Evolutionary conservation across 1,140 invertebrate species (phyloP).

Genomic region (Bathynomus jamesi): DNA sequence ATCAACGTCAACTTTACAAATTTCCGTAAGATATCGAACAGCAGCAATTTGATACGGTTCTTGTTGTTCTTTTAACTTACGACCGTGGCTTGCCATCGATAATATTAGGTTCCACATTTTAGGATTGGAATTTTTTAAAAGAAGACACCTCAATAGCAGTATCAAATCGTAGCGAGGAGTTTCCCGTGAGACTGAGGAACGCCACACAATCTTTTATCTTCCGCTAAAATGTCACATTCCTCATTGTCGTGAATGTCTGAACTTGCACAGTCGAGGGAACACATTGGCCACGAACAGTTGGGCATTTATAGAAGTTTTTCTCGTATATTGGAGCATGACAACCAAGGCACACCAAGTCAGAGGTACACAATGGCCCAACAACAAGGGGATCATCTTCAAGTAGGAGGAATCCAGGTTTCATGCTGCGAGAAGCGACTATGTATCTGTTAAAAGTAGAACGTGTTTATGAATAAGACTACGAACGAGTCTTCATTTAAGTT

Average conservation of each 20-base stretch:
- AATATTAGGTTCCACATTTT: constrained; percentile 18
- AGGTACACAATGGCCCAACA: constrained; percentile 50
- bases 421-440: constrained; percentile 60
- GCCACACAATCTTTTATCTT: constrained; percentile 18
- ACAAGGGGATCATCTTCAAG: constrained; percentile 61
- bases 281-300: constrained; percentile 67
- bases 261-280: constrained; percentile 52
- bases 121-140: constrained; percentile 18
- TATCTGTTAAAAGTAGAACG: too few relatives aligned
- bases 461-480: too few relatives aligned
- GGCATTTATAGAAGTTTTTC: constrained; percentile 25
- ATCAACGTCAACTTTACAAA: constrained; percentile 12
- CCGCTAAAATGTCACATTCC: constrained; percentile 25
- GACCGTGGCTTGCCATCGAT: constrained; percentile 23
- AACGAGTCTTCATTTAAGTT: too few relatives aligned
- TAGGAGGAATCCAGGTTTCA: constrained; percentile 65
- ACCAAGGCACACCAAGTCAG: constrained; percentile 24
- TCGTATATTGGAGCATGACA: constrained; percentile 16
- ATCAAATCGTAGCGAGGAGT: constrained; percentile 34
- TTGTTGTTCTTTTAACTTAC: not conserved
- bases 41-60: constrained; percentile 11
- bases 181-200: constrained; percentile 1
- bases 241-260: constrained; percentile 10
- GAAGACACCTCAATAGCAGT: constrained; percentile 22
- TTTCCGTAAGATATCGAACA: constrained; percentile 17